phyloP scores from a whole-genome alignment of 2,797 vertebrate species.

The Etheostoma perlongum region DNA sequence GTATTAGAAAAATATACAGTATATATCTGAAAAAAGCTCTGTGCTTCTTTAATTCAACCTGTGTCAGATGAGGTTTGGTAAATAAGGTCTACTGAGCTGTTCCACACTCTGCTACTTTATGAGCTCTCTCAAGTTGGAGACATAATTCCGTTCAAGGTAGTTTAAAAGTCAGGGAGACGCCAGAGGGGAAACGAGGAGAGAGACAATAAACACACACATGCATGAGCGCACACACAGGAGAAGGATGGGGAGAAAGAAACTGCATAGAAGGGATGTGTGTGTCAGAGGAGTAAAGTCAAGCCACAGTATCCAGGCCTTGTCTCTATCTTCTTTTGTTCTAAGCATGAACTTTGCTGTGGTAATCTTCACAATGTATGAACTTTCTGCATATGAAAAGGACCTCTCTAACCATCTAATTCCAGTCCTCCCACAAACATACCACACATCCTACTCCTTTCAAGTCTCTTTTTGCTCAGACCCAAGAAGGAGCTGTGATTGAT shows the following conservation, averaged over 20 bases:
- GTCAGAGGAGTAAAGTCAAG: slow-evolving; percentile 20
- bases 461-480: slow-evolving; percentile 9
- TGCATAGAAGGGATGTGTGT: slow-evolving; percentile 9
- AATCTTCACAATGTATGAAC: slow-evolving; percentile 12
- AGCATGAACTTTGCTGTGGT: slow-evolving; percentile 15
- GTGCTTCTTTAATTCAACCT: slow-evolving; percentile 56
- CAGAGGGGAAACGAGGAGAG: slow-evolving; percentile 53
- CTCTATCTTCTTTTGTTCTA: slow-evolving; percentile 17
- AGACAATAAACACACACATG: slow-evolving; percentile 3
- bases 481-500: slow-evolving; percentile 16
- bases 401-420: neutral
- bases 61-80: slow-evolving; percentile 58
- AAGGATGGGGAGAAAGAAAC: neutral
- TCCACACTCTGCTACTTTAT: slow-evolving; percentile 46
- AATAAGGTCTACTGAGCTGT: slow-evolving; percentile 39
- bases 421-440: neutral
- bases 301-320: neutral
- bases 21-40: neutral
- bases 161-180: slow-evolving; percentile 78
- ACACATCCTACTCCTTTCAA: neutral
- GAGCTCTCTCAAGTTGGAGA: slow-evolving; percentile 63
- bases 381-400: slow-evolving; percentile 12
- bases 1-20: too few species aligned
- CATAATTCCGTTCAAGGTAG: slow-evolving; percentile 76
- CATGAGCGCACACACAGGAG: neutral